Evolutionary conservation across 1,140 invertebrate genomes (phyloP), one percentile per base, ranked within the genome.

Genomic region (Drosophila athabasca): DNA sequence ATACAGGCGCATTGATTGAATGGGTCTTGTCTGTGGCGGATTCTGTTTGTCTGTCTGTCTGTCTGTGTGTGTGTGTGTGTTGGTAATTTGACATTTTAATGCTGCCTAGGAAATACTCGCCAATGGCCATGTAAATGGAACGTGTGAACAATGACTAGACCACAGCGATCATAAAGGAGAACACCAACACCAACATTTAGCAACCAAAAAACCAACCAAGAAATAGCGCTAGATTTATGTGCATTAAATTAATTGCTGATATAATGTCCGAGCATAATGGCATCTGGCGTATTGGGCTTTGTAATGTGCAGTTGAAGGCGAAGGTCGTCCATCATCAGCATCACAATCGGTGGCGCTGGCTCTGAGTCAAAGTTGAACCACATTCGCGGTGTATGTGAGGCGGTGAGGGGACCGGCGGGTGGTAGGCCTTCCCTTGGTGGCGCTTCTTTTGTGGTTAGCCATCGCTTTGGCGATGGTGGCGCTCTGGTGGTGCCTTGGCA

Each of bases 51-150:
- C 54, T 66, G 59, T 62, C 17, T 19, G 17, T 19, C 17, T 19
- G 17, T 19, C 17, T 19, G 17, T 19, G 17, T 19, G 17, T 19
- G 17, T 19, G 15, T 78, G 58, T 66, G 62, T 62, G 59, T 83
- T 59, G 65, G 59, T 72, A 72, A 76, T 73, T 87, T 84, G 81
- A 84, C 81, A 84, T 84, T 84, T 84, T 77, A 87, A 62, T 84
- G 73, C 71, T 81, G 77, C 81, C 73, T 59, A 77, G 82, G 62
- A 84, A 84, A 84, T 62, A 81, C 78, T 62, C 79, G 45, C 64
- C 77, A 87, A 55, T 81, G 82, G 73, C 77, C 73, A 84, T 74
- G 78, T 84, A 84, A 84, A 84, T 84, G 77, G 81, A 84, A 87
- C 81, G 81, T 84, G 81, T 87, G 81, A 84, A 84, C 81, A 87